Base-by-base conservation (phyloP, 2,797 vertebrate species). In the Ispidina picta region DNA sequence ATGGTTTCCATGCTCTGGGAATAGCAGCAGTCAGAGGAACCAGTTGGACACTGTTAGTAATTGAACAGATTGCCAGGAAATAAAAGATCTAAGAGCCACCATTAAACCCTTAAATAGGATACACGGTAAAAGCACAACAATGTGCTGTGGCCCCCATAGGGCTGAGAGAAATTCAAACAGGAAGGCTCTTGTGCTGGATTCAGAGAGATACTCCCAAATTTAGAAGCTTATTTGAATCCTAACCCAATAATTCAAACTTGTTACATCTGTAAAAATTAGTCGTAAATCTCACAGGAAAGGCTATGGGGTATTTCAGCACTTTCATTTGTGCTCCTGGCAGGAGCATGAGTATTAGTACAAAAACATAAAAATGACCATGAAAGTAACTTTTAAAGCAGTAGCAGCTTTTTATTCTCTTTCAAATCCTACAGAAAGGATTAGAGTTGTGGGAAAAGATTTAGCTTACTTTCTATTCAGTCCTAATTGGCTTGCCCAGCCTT, bases 391-490 rank as follows among this genome's bases (percentile, higher is more conserved):
- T 92, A 92, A 91, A 95, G 89, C 77, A 91, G 89, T 49, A 84
- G 74, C 71, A 86, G 89, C 43, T 88, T 89, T 95, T 88, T 92
- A 89, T 94, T 94, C 85, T 83, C 72, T 89, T 93, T 92, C 83
- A 94, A 93, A 95, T 94, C 64, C 80, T 95, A 83, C 85, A 82
- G 80, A 93, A 95, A 93, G 93, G 85, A 95, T 96, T 94, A 94
- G 80, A 86, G 83, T 88, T 92, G 68, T 86, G 83, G 89, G 83
- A 95, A 90, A 95, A 95, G 91, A 92, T 93, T 95, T 88, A 94
- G 62, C 91, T 93, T 82, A 69, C 88, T 94, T 94, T 92, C 83
- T 91, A 77, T 94, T 94, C 85, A 89, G 43, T 76, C 52, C 69
- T 92, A 95, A 94, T 95, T 95, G 88, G 74, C 69, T 95, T 94